These are phyloP conservation scores for Addax nasomaculatus DNA, from an alignment of 2,113 vertebrate genomes.

Conservation along the genomic window DNA sequence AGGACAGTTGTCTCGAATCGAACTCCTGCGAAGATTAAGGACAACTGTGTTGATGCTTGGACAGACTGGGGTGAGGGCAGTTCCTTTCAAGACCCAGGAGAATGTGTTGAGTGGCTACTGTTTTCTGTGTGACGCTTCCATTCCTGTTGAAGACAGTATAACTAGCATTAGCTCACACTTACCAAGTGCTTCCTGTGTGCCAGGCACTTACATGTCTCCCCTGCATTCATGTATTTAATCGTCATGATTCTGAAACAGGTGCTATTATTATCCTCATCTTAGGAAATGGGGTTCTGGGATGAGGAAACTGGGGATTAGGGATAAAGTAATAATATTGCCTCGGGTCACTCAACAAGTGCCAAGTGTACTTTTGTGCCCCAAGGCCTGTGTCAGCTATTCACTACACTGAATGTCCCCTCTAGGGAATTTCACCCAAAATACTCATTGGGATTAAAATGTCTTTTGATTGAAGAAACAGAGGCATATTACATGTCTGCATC, in stretches of 20 bases:
- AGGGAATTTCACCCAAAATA: not conserved
- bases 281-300: conserved; percentile 3
- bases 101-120: fast-evolving
- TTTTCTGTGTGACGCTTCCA: not conserved
- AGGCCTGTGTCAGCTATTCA: not conserved
- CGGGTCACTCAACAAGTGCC: not conserved
- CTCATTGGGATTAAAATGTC: not conserved
- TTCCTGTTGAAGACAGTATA: not conserved
- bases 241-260: not conserved
- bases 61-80: not conserved
- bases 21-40: not conserved
- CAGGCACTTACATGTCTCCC: not conserved
- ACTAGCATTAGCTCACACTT: not conserved
- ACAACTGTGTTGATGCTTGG: not conserved
- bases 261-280: not conserved
- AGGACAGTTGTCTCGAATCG: not conserved
- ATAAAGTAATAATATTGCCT: not conserved
- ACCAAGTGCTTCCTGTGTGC: not conserved
- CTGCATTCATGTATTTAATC: not conserved
- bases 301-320: not conserved
- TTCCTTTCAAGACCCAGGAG: not conserved
- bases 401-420: not conserved
- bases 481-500: not conserved
- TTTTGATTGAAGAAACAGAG: not conserved
- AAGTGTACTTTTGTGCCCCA: not conserved